Evolutionary conservation across 1,140 invertebrate species (phyloP), one percentile per base, ranked within the genome.

Genomic region (Drosophila bocqueti): DNA sequence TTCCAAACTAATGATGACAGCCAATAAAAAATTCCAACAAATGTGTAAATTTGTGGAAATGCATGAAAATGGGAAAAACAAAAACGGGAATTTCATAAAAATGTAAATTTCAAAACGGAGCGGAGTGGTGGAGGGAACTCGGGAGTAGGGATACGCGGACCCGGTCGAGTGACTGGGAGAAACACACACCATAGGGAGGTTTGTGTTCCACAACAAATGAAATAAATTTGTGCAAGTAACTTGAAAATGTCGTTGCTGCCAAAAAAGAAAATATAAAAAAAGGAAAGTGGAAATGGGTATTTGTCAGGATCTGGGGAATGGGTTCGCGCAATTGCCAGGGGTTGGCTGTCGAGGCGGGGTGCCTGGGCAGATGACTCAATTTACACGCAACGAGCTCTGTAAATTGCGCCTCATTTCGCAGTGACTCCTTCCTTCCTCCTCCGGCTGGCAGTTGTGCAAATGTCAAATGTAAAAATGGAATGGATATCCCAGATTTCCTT

Each of bases 391-490:
- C 85, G 85, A 81, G 85, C 85, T 58, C 85, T 90, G 85, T 81
- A 89, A 89, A 89, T 86, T 89, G 85, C 81, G 85, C 75, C 85
- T 90, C 85, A 89, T 89, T 89, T 89, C 64, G 79, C 64, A 78
- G 67, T 47, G 83, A 90, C 81, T 90, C 87, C 89, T 90, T 86
- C 85, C 87, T 89, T 90, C 84, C 84, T 90, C 81, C 84, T 85
- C 58, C 76, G 84, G 71, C 85, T 81, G 84, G 71, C 84, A 89
- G 68, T 89, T 89, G 84, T 64, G 76, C 61, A 79, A 89, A 90
- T 84, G 81, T 81, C 85, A 84, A 90, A 76, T 57, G 71, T 75
- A 46, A 69, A 69, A 81, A 64, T 75, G 67, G 67, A 80, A 81
- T 67, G 79, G 50, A 60, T 79, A 50, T 71, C 38, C 40, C 49